Percentiles rank a stretch among this genome's conserved stretches.
Evolutionary conservation across 2,888 invertebrate species (phyloP).

Genomic region (Sympetrum striolatum): DNA sequence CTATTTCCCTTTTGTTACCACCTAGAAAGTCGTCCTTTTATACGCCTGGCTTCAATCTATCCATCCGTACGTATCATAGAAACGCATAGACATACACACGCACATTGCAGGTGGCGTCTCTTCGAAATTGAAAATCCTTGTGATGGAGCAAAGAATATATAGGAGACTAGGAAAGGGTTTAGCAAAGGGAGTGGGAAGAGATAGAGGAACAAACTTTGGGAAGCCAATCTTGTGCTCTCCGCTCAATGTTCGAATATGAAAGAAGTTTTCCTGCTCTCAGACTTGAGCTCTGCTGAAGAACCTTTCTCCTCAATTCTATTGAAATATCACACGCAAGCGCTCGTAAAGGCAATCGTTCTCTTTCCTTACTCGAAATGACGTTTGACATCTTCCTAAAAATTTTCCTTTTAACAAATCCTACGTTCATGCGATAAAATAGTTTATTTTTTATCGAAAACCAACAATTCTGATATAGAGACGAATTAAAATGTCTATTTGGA

Average conservation of each 20-base stretch:
- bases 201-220: neutral
- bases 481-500: too few species aligned
- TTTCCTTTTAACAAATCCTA: too few species aligned
- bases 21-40: neutral
- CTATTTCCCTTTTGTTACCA: neutral
- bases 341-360: neutral
- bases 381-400: too few species aligned
- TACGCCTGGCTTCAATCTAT: neutral
- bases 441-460: too few species aligned
- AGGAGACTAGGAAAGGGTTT: neutral
- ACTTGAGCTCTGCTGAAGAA: neutral
- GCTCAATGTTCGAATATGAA: neutral
- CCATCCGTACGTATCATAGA: neutral
- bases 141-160: neutral
- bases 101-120: conserved; percentile 4
- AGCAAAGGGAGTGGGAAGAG: neutral
- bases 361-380: neutral
- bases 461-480: too few species aligned
- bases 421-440: too few species aligned
- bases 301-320: neutral
- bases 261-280: neutral
- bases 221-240: neutral
- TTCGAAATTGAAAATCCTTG: conserved; percentile 21
- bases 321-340: neutral
- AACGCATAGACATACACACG: neutral